phyloP scores from a whole-genome alignment of 2,888 invertebrate genomes.

The Stenichneumon culpator region DNA sequence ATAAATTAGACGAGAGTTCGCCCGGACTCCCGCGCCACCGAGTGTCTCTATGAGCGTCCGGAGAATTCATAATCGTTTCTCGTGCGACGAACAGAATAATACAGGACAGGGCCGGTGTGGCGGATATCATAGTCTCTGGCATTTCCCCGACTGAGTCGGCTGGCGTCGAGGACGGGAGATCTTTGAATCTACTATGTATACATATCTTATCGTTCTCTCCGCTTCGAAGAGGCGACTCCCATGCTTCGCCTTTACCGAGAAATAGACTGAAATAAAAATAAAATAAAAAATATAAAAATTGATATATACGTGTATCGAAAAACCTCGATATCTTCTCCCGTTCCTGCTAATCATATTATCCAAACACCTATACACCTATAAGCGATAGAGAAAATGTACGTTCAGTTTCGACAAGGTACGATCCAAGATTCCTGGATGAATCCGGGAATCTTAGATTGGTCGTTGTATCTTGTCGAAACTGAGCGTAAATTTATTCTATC shows the following conservation, averaged over 20 bases:
- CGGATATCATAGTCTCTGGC: conserved; percentile 17
- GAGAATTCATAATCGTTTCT: conserved; percentile 50
- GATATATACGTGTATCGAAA: neutral
- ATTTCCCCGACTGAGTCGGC: conserved; percentile 4
- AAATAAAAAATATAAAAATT: conserved; percentile 5
- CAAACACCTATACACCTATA: neutral
- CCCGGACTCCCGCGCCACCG: neutral
- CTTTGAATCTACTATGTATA: conserved; percentile 31
- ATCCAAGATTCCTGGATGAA: too few relatives aligned
- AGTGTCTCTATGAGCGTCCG: conserved; percentile 6
- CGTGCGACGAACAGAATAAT: conserved; percentile 35
- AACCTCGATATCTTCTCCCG: conserved; percentile 17
- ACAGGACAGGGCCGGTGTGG: neutral
- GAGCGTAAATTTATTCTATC: conserved; percentile 6
- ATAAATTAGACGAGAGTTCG: conserved; percentile 16
- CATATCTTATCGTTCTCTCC: conserved; percentile 58
- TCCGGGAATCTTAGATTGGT: neutral
- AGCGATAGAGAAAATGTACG: too few relatives aligned
- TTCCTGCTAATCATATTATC: conserved; percentile 53
- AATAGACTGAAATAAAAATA: conserved; percentile 8
- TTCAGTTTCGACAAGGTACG: too few relatives aligned
- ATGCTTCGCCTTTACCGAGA: conserved; percentile 18
- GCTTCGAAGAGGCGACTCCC: conserved; percentile 31
- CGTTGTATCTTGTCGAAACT: neutral
- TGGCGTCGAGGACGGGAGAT: neutral